Percentiles rank a stretch among this genome's conserved stretches.
Evolutionary conservation across 2,888 invertebrate species (phyloP).

Genomic region (Globia sparganii): DNA sequence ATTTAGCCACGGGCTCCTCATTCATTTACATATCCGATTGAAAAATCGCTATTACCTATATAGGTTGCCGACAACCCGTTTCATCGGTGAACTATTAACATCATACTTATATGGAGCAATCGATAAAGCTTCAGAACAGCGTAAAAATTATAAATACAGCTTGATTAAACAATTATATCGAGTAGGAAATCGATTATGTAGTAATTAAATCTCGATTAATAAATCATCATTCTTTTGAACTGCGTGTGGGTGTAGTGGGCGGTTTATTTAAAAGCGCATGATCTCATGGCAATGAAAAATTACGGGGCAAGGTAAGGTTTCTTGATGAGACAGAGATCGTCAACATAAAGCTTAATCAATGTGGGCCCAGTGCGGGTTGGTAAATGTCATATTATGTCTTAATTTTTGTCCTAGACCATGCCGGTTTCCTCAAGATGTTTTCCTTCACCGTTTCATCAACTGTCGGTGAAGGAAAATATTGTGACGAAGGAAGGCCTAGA

Average conservation of each 20-base stretch:
- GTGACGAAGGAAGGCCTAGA: not conserved
- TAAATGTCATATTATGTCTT: not conserved
- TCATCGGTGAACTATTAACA: conserved; percentile 17
- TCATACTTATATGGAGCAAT: not conserved
- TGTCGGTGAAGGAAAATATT: not conserved
- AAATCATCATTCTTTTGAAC: conserved; percentile 4
- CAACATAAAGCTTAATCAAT: not conserved
- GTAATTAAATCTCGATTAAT: conserved; percentile 28
- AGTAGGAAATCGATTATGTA: conserved; percentile 33
- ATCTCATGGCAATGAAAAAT: not conserved
- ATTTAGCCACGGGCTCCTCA: too few relatives aligned
- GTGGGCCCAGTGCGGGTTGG: not conserved
- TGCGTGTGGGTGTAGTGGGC: not conserved
- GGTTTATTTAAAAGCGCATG: not conserved
- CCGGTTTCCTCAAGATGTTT: not conserved
- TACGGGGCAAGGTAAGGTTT: not conserved
- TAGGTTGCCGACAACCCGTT: conserved; percentile 6
- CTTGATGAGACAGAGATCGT: not conserved
- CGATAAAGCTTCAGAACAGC: not conserved
- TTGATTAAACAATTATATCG: conserved; percentile 41
- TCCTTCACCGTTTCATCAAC: not conserved
- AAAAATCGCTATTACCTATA: not conserved
- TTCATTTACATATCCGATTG: not conserved
- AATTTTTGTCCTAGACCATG: not conserved
- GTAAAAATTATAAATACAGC: conserved; percentile 6